Evolutionary conservation across 1,140 invertebrate species (phyloP), one percentile per base, ranked within the genome.

Genomic region (Dreissena polymorpha): DNA sequence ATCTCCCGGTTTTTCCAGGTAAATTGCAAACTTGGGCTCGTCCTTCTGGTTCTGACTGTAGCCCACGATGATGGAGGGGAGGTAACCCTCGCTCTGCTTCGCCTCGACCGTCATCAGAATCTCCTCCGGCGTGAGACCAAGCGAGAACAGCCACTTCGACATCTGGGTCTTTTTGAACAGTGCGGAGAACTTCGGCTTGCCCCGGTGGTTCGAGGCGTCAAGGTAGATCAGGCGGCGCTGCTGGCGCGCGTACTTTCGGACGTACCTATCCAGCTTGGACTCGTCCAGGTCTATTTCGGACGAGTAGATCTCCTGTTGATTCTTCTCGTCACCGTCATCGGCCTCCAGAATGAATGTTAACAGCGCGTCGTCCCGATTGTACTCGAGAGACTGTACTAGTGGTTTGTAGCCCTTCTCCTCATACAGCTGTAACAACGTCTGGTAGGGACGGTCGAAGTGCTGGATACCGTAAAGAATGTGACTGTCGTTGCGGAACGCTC

Each of bases 341-440:
- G 90, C 89, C 67, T 91, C 84, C 3, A 91, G 84, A 51, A 91
- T 88, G 78, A 91, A 91, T 8, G 88, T 88, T 10, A 91, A 84
- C 8, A 89, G 78, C 18, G 85, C 88, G 27, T 90, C 89, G 12
- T 88, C 69, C 13, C 87, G 84, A 49, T 85, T 84, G 29, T 87
- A 86, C 51, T 89, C 83, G 29, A 89, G 69, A 50, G 89, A 91
- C 74, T 91, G 89, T 6, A 88, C 88, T 18, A 88, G 81, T 0
- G 91, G 90, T 53, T 86, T 76, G 80, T 88, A 91, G 0, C 88
- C 86, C 57, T 89, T 88, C 77, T 91, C 90, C 5, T 85, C 78
- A 72, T 89, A 91, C 75, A 90, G 83, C 49, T 87, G 81, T 8
- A 90, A 79, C 0, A 91, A 75, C 55, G 88, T 90, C 51, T 88